Base-by-base conservation (phyloP, 2,797 vertebrate genomes). In the Phaenicophaeus curvirostris region DNA sequence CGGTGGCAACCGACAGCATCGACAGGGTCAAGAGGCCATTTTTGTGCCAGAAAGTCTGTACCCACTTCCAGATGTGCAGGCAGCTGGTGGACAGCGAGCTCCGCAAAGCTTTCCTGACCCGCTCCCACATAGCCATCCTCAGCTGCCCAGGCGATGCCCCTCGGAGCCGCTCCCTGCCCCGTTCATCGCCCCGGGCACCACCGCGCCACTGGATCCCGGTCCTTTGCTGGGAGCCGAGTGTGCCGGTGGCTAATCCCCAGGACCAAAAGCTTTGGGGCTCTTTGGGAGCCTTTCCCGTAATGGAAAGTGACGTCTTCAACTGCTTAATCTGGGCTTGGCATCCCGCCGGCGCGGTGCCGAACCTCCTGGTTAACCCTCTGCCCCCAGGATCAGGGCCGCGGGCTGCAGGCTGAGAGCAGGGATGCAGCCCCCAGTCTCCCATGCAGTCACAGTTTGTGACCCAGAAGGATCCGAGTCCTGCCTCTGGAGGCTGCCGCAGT, bases 1-100 rank as follows among this genome's bases (percentile, higher is more conserved):
- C 98, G 0, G 98, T 98, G 48, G 98, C 48, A 39, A 99, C 98
- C 0, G 98, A 98, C 8, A 99, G 73, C 72, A 99, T 94, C 0
- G 99, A 99, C 18, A 99, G 97, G 0, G 98, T 98, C 92, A 99
- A 75, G 78, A 99, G 97, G 9, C 98, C 98, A 54, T 99, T 98
- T 82, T 90, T 97, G 41, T 28, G 95, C 62, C 97, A 97, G 96
- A 98, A 98, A 6, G 93, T 24, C 48, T 18, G 72, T 2, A 97
- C 3, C 50, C 48, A 85, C 31, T 58, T 87, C 58, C 79, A 78
- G 39, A 96, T 5, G 10, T 3, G n/a, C 25, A 20, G 50, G 17
- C 33, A 41, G 21, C 86, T 57, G 0, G 11, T 5, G 33, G 92
- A 87, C 19, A 93, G 62, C 0, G 61, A 76, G 37, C 66, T 86